Percentiles rank a stretch among this genome's conserved stretches.
Evolutionary conservation across 2,888 invertebrate species (phyloP).

Genomic region (Diarsia mendica): DNA sequence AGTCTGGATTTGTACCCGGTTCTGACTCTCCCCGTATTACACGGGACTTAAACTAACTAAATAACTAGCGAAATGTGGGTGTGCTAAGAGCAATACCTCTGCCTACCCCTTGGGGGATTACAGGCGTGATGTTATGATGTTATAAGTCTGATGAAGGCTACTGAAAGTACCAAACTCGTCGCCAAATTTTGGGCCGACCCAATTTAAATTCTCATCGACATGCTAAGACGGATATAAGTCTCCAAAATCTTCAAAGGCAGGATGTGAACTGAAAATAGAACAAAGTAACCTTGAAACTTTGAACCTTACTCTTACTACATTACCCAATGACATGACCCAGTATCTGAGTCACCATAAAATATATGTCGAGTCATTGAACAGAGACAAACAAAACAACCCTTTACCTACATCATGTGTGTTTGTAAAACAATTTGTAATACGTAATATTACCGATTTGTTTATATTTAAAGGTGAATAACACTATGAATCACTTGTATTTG

Average conservation of each 20-base stretch:
- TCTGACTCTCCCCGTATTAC: too few relatives aligned
- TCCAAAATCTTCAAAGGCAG: not conserved
- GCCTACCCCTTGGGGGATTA: too few relatives aligned
- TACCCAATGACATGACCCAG: conserved; percentile 12
- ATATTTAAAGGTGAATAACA: conserved; percentile 47
- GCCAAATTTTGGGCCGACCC: too few relatives aligned
- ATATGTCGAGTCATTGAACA: not conserved
- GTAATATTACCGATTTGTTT: conserved; percentile 50
- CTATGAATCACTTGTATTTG: conserved; percentile 50
- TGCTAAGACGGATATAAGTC: too few relatives aligned
- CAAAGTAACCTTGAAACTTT: conserved; percentile 3
- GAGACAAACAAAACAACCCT: not conserved
- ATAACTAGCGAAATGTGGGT: too few relatives aligned
- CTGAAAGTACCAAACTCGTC: too few relatives aligned
- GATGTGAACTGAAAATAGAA: conserved; percentile 8
- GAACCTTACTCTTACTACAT: not conserved
- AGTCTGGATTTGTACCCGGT: too few relatives aligned
- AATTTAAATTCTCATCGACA: too few relatives aligned
- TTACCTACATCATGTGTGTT: not conserved
- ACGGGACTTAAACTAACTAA: too few relatives aligned
- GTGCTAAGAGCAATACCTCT: too few relatives aligned
- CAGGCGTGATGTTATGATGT: too few relatives aligned
- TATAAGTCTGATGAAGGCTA: too few relatives aligned
- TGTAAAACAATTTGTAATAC: conserved; percentile 14
- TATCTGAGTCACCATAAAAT: not conserved